Conservation (phyloP, 2,113 vertebrate genomes). For the Onychostoma macrolepis region DNA sequence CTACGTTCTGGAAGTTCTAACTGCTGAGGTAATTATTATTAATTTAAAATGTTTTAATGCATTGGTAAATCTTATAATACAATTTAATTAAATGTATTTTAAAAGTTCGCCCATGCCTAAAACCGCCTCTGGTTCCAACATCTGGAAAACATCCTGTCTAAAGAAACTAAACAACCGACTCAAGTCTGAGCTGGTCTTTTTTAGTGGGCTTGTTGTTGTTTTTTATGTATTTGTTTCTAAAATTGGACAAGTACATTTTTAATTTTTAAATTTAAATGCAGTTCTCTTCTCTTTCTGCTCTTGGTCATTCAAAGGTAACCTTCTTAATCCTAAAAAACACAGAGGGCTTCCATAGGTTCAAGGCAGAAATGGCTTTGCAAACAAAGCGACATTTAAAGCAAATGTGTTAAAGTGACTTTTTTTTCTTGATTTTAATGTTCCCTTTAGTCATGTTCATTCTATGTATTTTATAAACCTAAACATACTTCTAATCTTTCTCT, state of each 20-base stretch:
- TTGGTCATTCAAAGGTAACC: neutral
- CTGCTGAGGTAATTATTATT: neutral
- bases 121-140: no score
- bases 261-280: no score
- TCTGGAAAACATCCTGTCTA: no score
- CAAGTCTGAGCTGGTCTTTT: no score
- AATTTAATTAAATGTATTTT: neutral
- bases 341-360: constrained; percentile 18
- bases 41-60: neutral
- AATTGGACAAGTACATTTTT: no score
- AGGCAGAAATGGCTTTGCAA: neutral
- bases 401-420: neutral
- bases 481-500: neutral
- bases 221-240: no score
- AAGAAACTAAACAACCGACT: no score
- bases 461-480: neutral
- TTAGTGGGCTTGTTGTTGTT: no score
- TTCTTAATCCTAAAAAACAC: constrained; percentile 18
- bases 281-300: neutral
- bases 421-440: neutral
- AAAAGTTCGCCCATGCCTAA: no score
- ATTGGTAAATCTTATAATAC: neutral
- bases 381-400: neutral
- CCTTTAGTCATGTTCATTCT: neutral
- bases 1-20: neutral